phyloP scores from a whole-genome alignment of 2,888 invertebrate species.

The Cosmia trapezina region DNA sequence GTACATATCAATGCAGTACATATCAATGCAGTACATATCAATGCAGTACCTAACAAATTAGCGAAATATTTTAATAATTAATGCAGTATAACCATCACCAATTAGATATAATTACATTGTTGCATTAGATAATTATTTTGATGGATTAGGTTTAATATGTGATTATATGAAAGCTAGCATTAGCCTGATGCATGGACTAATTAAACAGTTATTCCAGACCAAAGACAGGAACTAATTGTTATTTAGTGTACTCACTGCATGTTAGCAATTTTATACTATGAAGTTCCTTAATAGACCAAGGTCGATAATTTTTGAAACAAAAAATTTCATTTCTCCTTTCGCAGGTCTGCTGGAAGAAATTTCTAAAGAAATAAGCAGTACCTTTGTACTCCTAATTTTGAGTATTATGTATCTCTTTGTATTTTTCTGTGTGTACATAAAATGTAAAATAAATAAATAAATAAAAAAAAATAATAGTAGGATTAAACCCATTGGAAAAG shows the following conservation, averaged over 20 bases:
- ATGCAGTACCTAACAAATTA: slow-evolving; percentile 38
- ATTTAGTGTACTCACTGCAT: background rate
- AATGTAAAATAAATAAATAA: too few relatives aligned
- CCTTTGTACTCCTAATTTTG: too few relatives aligned
- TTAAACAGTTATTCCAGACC: background rate
- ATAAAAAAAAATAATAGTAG: too few relatives aligned
- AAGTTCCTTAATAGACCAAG: too few relatives aligned
- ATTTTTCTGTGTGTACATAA: too few relatives aligned
- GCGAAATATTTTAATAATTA: slow-evolving; percentile 42
- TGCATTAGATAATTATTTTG: slow-evolving; percentile 28
- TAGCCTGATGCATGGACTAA: slow-evolving; percentile 1
- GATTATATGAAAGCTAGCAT: slow-evolving; percentile 11
- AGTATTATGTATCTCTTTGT: too few relatives aligned
- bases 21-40: slow-evolving; percentile 48
- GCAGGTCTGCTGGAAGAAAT: too few relatives aligned
- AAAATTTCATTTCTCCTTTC: too few relatives aligned
- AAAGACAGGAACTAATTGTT: background rate
- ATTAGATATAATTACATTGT: slow-evolving; percentile 25
- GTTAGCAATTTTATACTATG: too few relatives aligned
- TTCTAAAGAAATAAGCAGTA: too few relatives aligned
- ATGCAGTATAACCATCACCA: background rate
- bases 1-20: slow-evolving; percentile 19
- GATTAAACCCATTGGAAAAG: too few relatives aligned
- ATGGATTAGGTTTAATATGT: slow-evolving; percentile 21
- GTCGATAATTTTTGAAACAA: too few relatives aligned